Evolutionary conservation across 2,113 vertebrate species (phyloP).

Genomic region (Eira barbara): DNA sequence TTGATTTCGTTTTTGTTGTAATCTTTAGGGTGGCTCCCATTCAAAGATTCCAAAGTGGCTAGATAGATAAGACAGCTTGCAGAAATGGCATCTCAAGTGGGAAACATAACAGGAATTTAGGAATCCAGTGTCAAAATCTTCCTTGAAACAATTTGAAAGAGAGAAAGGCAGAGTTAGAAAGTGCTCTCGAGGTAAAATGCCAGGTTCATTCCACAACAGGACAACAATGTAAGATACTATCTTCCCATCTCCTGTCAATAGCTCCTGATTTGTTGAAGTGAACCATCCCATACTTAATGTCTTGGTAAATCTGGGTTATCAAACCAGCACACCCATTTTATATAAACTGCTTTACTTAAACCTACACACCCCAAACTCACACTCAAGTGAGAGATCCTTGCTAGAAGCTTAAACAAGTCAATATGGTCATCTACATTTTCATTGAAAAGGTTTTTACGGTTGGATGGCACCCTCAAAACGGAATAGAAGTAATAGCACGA

Average conservation of each 20-base stretch:
- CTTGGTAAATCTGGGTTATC: neutral
- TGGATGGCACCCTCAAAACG: neutral
- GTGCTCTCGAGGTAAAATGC: neutral
- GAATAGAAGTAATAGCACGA: neutral
- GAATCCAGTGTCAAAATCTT: neutral
- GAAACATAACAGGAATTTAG: neutral
- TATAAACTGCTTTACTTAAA: neutral
- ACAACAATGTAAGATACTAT: accelerated
- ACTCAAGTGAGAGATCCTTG: neutral
- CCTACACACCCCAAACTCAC: neutral
- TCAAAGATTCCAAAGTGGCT: neutral
- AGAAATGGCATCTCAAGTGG: neutral
- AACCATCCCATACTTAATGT: neutral
- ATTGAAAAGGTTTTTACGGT: neutral
- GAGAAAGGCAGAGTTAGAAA: neutral
- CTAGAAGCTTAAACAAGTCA: neutral
- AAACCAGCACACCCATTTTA: neutral
- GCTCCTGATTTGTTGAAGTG: neutral
- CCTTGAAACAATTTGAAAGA: neutral
- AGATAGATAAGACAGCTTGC: neutral
- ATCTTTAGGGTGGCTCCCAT: neutral
- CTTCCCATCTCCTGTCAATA: neutral
- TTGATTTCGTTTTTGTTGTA: neutral
- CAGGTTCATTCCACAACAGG: neutral
- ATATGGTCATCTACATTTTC: neutral